Conservation (phyloP, 2,113 vertebrate genomes). For the Ondatra zibethicus region DNA sequence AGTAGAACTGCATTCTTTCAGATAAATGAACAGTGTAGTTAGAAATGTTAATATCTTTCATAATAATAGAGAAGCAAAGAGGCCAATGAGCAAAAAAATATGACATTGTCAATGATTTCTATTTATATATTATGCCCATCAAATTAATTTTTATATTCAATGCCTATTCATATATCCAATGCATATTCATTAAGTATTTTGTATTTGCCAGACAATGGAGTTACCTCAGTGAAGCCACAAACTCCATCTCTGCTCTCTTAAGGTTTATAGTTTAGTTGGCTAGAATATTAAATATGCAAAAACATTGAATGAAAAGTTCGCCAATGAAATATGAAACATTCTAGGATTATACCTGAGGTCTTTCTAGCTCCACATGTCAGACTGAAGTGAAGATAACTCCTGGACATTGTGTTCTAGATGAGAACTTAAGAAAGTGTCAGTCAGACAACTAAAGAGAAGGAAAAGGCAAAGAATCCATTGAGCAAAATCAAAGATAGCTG, state of each 20-base stretch:
- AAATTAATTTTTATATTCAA: neutral
- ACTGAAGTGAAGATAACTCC: neutral
- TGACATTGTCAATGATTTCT: neutral
- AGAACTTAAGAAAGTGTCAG: neutral
- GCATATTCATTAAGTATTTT: neutral
- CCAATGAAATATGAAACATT: neutral
- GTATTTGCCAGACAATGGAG: neutral
- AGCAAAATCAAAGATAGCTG: neutral
- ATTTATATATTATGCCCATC: conserved; percentile 1
- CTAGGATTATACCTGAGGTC: neutral
- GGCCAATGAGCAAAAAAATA: neutral
- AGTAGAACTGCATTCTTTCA: neutral
- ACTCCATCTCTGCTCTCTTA: neutral
- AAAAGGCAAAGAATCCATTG: fast-evolving
- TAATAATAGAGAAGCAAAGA: neutral
- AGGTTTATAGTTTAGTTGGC: neutral
- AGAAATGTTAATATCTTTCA: neutral
- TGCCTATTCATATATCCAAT: neutral
- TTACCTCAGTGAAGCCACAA: neutral
- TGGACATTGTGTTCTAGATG: neutral
- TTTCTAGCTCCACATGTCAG: neutral
- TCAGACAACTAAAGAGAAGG: neutral
- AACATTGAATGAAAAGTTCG: neutral
- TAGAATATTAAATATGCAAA: neutral
- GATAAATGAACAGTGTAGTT: neutral